A percentile compares a stretch with the other conserved stretches of the same genome.
Conservation (phyloP, 2,888 invertebrate species). For the Theretra japonica region DNA sequence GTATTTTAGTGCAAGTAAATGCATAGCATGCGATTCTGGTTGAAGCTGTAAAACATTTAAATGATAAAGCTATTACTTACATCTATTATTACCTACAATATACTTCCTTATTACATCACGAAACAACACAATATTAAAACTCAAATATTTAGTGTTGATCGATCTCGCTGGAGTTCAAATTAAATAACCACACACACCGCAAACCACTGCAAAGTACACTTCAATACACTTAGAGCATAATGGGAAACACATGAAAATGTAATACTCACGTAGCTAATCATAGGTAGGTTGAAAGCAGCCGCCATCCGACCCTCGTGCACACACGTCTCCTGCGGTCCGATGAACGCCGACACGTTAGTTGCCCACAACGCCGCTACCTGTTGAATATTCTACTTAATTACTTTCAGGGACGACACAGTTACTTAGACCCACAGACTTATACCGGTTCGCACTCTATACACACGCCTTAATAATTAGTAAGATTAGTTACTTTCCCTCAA, state of each 20-base stretch:
- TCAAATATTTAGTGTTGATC: no score
- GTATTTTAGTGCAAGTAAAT: not conserved
- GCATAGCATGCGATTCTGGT: no score
- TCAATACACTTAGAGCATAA: not conserved
- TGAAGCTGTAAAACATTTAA: no score
- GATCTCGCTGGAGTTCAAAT: no score
- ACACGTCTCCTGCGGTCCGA: slow-evolving; percentile 93
- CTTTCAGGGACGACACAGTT: not conserved
- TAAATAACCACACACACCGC: no score
- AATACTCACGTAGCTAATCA: slow-evolving; percentile 97
- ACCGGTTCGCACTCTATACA: not conserved
- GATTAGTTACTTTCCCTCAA: not conserved
- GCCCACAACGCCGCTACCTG: slow-evolving; percentile 94
- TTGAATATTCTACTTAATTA: slow-evolving; percentile 24
- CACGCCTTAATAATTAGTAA: not conserved
- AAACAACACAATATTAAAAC: no score
- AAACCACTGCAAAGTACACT: not conserved
- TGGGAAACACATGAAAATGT: not conserved
- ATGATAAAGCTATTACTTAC: no score
- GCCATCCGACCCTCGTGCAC: slow-evolving; percentile 97
- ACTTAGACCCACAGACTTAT: not conserved
- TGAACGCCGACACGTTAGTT: slow-evolving; percentile 92
- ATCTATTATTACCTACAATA: no score
- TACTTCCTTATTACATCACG: no score
- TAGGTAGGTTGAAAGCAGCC: slow-evolving; percentile 96